Conservation (phyloP, 2,113 vertebrate species). For the Camelus bactrianus region DNA sequence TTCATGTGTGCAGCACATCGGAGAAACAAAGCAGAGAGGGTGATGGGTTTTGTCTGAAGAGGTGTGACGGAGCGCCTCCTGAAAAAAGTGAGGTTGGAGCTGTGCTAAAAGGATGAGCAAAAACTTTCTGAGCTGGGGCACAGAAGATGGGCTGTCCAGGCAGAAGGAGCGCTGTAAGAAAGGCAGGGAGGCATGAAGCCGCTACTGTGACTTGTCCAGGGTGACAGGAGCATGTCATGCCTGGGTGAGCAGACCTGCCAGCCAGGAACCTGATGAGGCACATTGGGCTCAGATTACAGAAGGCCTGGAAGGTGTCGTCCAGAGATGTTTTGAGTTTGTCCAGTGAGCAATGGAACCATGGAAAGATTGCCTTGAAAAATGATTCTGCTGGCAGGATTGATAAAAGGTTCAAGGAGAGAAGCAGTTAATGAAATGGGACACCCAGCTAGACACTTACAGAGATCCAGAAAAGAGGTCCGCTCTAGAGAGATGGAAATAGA, state of each 20-base stretch:
- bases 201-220: neutral
- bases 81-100: neutral
- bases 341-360: neutral
- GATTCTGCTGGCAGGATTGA: neutral
- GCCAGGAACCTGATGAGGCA: neutral
- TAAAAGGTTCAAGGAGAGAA: neutral
- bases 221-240: neutral
- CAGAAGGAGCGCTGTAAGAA: neutral
- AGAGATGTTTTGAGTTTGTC: neutral
- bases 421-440: constrained; percentile 9
- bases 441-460: neutral
- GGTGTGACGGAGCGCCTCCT: neutral
- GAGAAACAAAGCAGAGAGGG: neutral
- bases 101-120: neutral
- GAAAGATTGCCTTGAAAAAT: constrained; percentile 60
- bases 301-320: constrained; percentile 18
- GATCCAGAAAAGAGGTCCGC: constrained; percentile 43
- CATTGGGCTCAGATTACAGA: neutral
- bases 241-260: neutral
- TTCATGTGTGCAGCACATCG: neutral
- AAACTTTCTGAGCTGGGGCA: neutral
- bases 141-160: neutral
- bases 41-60: neutral
- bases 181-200: neutral
- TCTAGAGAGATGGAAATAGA: neutral